Evolutionary conservation across 1,140 invertebrate genomes (phyloP), one percentile per base, ranked within the genome.

Genomic region (Cataglyphis hispanica): DNA sequence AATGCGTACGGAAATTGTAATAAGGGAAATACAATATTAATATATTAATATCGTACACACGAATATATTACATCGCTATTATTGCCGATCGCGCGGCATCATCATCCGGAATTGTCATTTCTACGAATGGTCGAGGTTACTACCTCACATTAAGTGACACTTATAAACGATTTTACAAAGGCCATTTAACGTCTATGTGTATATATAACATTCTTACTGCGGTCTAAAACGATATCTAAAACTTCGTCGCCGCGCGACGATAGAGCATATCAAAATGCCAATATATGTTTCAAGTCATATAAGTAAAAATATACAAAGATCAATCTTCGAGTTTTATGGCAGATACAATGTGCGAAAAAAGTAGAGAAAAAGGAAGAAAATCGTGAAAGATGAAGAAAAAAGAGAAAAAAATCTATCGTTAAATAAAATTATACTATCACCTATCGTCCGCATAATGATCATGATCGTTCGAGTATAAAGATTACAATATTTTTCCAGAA

Each of bases 261-360:
- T 69, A 69, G 83, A 77, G 43, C 46, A 50, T 40, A 81, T 74
- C 69, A 70, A 85, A 60, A 60, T 81, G 74, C 60, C 37, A 72
- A 43, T 43, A 89, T 80, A 80, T 27, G 60, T 37, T 27, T 66
- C 84, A 81, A 85, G 85, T 90, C 37, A 90, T 66, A 64, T 58
- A 61, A 7, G 19, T 86, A 43, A 90, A 87, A 90, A 86, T 90
- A 70, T 87, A 86, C 84, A 84, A 90, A 84, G 19, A 72, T 77
- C 69, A 67, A 46, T 84, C 67, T 88, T 80, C 22, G 31, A 88
- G 53, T 50, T 84, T 90, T 86, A 90, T 90, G 89, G 89, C 86
- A 90, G 88, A 87, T 84, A 86, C 74, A 90, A 90, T 90, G 75
- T 83, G 64, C 87, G 86, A 88, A 64, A 58, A 27, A 31, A 67